Percentiles rank a stretch among this genome's conserved stretches.
phyloP scores from a whole-genome alignment of 2,113 vertebrate species.

The Octodon degus region DNA sequence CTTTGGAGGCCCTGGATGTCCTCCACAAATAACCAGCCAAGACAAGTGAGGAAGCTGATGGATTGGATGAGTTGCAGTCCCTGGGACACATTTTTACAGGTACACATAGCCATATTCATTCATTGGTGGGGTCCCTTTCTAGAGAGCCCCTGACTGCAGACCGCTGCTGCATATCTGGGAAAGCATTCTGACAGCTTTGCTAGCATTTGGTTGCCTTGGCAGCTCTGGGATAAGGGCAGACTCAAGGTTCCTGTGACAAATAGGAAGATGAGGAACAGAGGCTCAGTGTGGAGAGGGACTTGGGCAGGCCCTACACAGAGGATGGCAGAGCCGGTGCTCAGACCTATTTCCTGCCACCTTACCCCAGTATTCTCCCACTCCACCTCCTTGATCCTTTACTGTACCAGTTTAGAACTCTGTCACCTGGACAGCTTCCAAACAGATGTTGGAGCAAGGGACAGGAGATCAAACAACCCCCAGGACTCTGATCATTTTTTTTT shows the following conservation, averaged over 20 bases:
- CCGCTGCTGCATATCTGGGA: background rate
- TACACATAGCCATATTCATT: background rate
- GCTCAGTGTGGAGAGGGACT: background rate
- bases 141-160: background rate
- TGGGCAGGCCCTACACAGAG: background rate
- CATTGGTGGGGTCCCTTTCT: background rate
- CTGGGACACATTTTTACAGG: background rate
- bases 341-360: background rate
- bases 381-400: background rate
- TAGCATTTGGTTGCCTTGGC: background rate
- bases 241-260: background rate
- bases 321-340: background rate
- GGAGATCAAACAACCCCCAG: conserved; percentile 1
- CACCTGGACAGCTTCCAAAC: conserved; percentile 45
- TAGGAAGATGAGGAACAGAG: background rate
- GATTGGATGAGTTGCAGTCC: conserved; percentile 83
- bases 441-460: conserved; percentile 20
- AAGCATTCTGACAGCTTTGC: background rate
- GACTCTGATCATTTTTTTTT: conserved; percentile 57
- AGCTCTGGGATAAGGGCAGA: background rate
- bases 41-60: background rate
- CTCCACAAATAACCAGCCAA: conserved; percentile 67
- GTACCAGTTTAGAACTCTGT: conserved; percentile 58
- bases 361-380: background rate
- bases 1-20: conserved; percentile 92